Evolutionary conservation across 2,797 vertebrate species (phyloP).

Genomic region (Acropternis orthonyx): DNA sequence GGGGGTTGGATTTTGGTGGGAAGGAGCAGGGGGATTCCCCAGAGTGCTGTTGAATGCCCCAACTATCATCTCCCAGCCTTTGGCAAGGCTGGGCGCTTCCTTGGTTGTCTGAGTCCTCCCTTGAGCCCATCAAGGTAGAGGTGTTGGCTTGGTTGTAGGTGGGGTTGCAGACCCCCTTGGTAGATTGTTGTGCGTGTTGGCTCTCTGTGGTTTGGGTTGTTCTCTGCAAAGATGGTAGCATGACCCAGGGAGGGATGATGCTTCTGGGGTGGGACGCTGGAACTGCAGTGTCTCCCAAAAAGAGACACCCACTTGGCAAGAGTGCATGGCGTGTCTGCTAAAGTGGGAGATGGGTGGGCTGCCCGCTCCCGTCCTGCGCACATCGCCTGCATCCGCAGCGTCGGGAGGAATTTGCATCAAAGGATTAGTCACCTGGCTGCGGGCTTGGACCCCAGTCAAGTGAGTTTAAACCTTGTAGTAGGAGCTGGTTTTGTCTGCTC

Average conservation of each 20-base stretch:
- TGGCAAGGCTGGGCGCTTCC: not conserved
- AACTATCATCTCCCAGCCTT: not conserved
- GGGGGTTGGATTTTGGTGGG: not conserved
- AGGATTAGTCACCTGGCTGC: constrained; percentile 62
- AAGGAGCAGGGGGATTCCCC: not conserved
- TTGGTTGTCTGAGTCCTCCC: not conserved
- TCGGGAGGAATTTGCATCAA: constrained; percentile 9
- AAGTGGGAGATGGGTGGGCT: not conserved
- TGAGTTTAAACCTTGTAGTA: constrained; percentile 16
- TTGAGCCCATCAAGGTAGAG: not conserved
- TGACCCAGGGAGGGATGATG: not conserved
- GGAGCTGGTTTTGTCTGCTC: constrained; percentile 61
- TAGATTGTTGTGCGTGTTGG: not conserved
- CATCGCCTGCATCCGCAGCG: fast-evolving
- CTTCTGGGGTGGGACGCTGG: not conserved
- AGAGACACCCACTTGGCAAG: not conserved
- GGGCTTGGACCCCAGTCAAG: constrained; percentile 60
- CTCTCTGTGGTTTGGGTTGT: not conserved
- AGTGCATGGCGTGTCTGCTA: fast-evolving
- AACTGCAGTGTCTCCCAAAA: not conserved
- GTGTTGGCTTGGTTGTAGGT: not conserved
- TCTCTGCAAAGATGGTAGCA: fast-evolving
- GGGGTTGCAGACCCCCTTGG: not conserved
- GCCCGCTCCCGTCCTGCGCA: fast-evolving
- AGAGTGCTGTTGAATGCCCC: not conserved